Percentiles rank a stretch among this genome's conserved stretches.
phyloP scores from a whole-genome alignment of 2,888 invertebrate species.

The Scelioninae gen. 1 region DNA sequence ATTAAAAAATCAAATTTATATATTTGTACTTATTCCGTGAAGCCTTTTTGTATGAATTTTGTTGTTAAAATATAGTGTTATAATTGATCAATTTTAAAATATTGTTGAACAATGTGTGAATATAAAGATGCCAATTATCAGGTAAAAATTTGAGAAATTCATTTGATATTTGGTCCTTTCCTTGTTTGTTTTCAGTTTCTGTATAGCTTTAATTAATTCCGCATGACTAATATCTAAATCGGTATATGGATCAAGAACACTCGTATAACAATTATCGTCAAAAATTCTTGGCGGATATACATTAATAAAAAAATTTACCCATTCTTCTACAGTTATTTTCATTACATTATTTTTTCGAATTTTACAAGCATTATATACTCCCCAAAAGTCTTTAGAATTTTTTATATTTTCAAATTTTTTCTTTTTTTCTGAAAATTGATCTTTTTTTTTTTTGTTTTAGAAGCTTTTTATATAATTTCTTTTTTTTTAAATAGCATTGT shows the following conservation, averaged over 20 bases:
- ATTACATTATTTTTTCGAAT: neutral
- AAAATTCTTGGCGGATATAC: conserved; percentile 12
- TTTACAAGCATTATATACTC: conserved; percentile 9
- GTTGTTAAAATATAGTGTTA: too few relatives aligned
- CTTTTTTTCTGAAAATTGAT: conserved; percentile 1
- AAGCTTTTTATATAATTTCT: neutral
- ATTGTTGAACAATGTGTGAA: conserved; percentile 1
- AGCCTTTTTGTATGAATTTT: too few relatives aligned
- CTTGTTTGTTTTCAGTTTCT: conserved; percentile 13
- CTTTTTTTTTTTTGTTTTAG: neutral
- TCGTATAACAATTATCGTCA: neutral
- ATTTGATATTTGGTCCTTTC: conserved; percentile 16
- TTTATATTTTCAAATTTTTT: conserved; percentile 11
- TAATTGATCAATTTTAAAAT: conserved; percentile 1
- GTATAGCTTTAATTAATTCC: neutral
- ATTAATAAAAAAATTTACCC: conserved; percentile 6
- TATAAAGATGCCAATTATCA: conserved; percentile 2
- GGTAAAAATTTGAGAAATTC: conserved; percentile 2
- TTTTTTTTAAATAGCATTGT: neutral
- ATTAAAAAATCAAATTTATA: too few relatives aligned
- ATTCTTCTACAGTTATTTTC: neutral
- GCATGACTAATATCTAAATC: neutral
- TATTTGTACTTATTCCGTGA: too few relatives aligned
- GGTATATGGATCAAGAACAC: neutral
- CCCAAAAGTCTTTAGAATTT: conserved; percentile 8